Conservation (phyloP, 2,113 vertebrate genomes). For the Ursus arctos region DNA sequence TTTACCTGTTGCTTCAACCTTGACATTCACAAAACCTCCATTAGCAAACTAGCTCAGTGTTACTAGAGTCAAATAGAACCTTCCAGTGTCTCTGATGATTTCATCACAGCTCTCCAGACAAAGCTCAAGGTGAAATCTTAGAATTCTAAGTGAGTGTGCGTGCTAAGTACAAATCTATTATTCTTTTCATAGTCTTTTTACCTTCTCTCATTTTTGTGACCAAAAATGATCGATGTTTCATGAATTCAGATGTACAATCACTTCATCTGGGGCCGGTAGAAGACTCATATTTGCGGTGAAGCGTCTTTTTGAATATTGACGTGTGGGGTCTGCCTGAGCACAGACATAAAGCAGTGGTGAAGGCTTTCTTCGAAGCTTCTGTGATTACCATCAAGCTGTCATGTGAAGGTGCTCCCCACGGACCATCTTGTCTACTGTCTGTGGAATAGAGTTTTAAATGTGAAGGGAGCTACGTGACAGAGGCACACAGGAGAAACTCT, state of each 20-base stretch:
- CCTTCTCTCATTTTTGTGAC: not conserved
- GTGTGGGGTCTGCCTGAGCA: not conserved
- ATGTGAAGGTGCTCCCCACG: not conserved
- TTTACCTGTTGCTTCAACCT: not conserved
- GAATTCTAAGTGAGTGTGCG: not conserved
- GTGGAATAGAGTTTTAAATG: not conserved
- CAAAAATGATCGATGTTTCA: not conserved
- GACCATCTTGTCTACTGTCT: not conserved
- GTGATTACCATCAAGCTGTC: not conserved
- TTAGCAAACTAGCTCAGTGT: not conserved
- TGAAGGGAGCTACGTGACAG: not conserved
- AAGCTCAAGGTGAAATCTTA: constrained; percentile 54
- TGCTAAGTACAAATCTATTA: not conserved
- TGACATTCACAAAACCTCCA: not conserved
- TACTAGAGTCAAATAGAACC: constrained; percentile 56
- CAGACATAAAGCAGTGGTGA: not conserved
- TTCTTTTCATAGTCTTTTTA: not conserved
- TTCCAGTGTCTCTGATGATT: not conserved
- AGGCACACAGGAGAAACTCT: not conserved
- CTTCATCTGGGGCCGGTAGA: not conserved
- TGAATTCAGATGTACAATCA: not conserved
- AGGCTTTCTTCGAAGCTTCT: not conserved
- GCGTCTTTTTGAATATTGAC: not conserved
- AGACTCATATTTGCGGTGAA: not conserved
- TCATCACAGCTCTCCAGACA: not conserved